Percentiles rank a stretch among this genome's conserved stretches.
Evolutionary conservation across 2,113 vertebrate genomes (phyloP).

Genomic region (Dasyornis broadbenti): DNA sequence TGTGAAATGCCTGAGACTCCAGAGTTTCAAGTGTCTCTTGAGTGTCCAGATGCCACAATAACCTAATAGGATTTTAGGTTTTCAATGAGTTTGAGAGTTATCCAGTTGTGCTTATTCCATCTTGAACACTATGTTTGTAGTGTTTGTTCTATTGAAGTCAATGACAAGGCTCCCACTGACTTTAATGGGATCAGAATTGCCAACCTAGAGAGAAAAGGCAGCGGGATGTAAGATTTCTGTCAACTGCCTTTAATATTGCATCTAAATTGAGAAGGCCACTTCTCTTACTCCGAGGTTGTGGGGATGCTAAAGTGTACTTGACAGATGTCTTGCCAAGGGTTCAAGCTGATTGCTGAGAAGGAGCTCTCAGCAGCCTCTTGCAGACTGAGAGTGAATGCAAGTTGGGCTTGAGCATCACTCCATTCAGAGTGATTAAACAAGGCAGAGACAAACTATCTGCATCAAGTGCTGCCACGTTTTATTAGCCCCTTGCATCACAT

Average conservation of each 20-base stretch:
- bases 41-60: background rate
- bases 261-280: conserved; percentile 15
- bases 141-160: background rate
- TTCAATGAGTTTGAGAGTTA: conserved; percentile 5
- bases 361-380: background rate
- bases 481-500: conserved; percentile 3
- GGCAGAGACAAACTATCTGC: conserved; percentile 54
- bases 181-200: conserved; percentile 3
- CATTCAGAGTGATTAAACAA: conserved; percentile 48
- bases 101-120: conserved; percentile 5
- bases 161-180: background rate
- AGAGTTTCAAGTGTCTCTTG: conserved; percentile 1
- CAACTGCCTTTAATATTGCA: conserved; percentile 8
- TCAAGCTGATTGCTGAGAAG: conserved; percentile 25
- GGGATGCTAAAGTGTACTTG: conserved; percentile 12
- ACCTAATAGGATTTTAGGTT: conserved; percentile 17
- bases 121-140: background rate
- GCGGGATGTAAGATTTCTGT: conserved; percentile 3
- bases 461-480: conserved; percentile 38
- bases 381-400: background rate
- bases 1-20: background rate
- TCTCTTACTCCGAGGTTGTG: background rate
- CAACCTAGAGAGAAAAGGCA: background rate
- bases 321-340: conserved; percentile 48
- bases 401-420: conserved; percentile 28